Percentiles rank a stretch among this genome's conserved stretches.
phyloP scores from a whole-genome alignment of 1,140 invertebrate genomes.

The Tyrophagus putrescentiae region DNA sequence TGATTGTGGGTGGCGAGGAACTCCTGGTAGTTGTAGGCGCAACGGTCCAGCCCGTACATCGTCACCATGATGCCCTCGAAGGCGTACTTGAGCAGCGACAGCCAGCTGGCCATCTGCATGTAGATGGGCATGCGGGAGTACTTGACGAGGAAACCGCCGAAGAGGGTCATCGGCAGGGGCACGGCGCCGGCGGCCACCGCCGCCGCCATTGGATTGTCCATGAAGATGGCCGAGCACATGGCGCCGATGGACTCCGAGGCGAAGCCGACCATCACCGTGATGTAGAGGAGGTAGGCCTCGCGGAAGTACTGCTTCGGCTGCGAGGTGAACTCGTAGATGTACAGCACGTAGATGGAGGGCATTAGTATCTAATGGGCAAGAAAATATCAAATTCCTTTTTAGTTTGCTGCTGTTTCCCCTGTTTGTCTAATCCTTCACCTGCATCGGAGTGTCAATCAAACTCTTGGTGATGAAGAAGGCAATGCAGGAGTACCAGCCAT shows the following conservation, averaged over 20 bases:
- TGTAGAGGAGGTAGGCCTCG: background rate
- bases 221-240: conserved; percentile 57
- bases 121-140: conserved; percentile 77
- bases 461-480: conserved; percentile 90
- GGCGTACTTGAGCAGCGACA: conserved; percentile 75
- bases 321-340: background rate
- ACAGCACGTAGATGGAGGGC: conserved; percentile 2
- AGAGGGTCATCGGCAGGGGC: conserved; percentile 72
- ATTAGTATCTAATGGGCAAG: background rate
- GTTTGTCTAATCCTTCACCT: conserved; percentile 41
- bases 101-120: conserved; percentile 70
- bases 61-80: conserved; percentile 79
- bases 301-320: conserved; percentile 2
- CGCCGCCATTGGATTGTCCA: conserved; percentile 35
- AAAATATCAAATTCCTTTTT: too few relatives aligned
- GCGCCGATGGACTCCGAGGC: conserved; percentile 82
- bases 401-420: background rate
- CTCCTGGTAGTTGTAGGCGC: conserved; percentile 15
- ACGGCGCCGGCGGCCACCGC: conserved; percentile 75
- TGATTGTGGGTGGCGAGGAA: background rate
- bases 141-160: conserved; percentile 75
- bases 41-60: conserved; percentile 71
- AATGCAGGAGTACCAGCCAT: conserved; percentile 96
- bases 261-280: conserved; percentile 56
- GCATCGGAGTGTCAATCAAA: conserved; percentile 77